Percentiles rank a stretch among this genome's conserved stretches.
phyloP scores from a whole-genome alignment of 2,888 invertebrate species.

The Notodonta dromedarius region DNA sequence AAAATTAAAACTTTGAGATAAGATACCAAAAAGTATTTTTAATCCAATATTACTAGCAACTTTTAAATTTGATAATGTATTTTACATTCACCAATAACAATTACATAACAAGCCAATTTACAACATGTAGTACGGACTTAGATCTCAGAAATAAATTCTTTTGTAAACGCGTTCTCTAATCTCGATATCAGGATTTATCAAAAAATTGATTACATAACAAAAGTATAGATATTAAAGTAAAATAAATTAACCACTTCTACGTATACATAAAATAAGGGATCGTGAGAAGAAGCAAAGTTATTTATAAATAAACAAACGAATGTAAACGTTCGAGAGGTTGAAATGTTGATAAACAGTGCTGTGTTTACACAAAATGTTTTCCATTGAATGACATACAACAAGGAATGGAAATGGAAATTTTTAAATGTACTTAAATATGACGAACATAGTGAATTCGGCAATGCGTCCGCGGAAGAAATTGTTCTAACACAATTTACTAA shows the following conservation, averaged over 20 bases:
- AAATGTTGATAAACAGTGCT: slow-evolving; percentile 65
- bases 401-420: slow-evolving; percentile 42
- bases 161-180: neutral
- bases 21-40: slow-evolving; percentile 9
- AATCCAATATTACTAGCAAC: neutral
- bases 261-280: slow-evolving; percentile 40
- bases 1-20: slow-evolving; percentile 18
- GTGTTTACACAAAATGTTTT: slow-evolving; percentile 61
- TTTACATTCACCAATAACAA: neutral
- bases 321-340: slow-evolving; percentile 54
- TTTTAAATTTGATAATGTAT: neutral
- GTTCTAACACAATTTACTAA: slow-evolving; percentile 78
- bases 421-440: slow-evolving; percentile 26
- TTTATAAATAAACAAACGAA: slow-evolving; percentile 64
- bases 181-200: neutral
- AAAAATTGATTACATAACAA: neutral
- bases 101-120: neutral
- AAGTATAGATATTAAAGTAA: neutral
- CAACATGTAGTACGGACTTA: neutral
- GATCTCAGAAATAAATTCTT: too few relatives aligned
- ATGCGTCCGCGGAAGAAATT: slow-evolving; percentile 66
- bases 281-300: slow-evolving; percentile 59
- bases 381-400: slow-evolving; percentile 49
- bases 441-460: slow-evolving; percentile 55
- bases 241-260: neutral